Percentiles rank a stretch among this genome's conserved stretches.
Evolutionary conservation across 1,140 invertebrate species (phyloP).

Genomic region (Eupristina koningsbergeri): DNA sequence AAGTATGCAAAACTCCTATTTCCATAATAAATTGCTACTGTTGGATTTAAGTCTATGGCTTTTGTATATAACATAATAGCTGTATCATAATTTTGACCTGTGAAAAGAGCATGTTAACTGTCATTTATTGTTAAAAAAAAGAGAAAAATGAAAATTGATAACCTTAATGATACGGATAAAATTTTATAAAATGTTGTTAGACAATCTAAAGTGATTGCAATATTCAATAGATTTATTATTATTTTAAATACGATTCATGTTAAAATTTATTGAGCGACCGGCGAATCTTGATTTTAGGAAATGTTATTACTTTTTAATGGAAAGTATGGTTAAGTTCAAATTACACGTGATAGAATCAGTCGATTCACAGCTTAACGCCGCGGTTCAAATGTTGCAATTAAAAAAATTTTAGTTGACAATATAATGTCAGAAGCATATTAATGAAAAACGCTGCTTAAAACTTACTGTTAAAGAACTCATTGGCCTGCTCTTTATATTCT

Average conservation of each 20-base stretch:
- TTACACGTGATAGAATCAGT: slow-evolving; percentile 59
- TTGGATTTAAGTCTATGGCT: slow-evolving; percentile 91
- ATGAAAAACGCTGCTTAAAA: slow-evolving; percentile 41
- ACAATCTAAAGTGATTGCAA: background rate
- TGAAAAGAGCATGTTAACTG: slow-evolving; percentile 59
- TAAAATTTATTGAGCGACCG: background rate
- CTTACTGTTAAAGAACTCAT: slow-evolving; percentile 90
- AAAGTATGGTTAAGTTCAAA: slow-evolving; percentile 62
- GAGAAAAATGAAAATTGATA: background rate
- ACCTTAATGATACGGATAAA: background rate
- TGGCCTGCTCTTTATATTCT: slow-evolving; percentile 87
- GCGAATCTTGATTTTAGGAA: background rate
- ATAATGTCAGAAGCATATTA: background rate
- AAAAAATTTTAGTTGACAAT: background rate
- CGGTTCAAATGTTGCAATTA: slow-evolving; percentile 21
- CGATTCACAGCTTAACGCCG: background rate
- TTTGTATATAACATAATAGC: slow-evolving; percentile 93
- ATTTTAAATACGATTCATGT: background rate
- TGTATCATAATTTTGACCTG: slow-evolving; percentile 91
- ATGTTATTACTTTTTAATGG: slow-evolving; percentile 56
- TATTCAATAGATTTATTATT: background rate
- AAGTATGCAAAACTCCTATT: slow-evolving; percentile 97
- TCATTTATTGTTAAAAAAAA: background rate
- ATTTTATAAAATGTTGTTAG: background rate
- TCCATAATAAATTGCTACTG: slow-evolving; percentile 88